These are phyloP conservation scores for Meloe dianella DNA, from an alignment of 2,888 invertebrate genomes.

Conservation along the genomic window DNA sequence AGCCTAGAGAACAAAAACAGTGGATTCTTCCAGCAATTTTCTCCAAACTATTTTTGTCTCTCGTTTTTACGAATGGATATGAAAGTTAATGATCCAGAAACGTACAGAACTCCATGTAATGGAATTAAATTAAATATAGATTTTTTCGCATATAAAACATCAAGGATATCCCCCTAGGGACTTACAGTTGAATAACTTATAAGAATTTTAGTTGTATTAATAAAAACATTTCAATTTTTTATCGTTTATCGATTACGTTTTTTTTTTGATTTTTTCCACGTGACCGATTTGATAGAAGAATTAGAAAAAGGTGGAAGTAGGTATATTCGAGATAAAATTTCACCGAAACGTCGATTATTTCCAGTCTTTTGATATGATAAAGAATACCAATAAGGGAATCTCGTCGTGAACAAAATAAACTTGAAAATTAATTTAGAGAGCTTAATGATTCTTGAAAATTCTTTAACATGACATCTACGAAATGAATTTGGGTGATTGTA, in stretches of 20 bases:
- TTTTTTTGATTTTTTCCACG: background rate
- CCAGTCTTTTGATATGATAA: conserved; percentile 17
- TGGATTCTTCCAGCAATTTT: background rate
- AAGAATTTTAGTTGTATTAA: background rate
- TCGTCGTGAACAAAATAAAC: conserved; percentile 33
- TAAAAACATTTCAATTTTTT: background rate
- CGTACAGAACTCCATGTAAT: background rate
- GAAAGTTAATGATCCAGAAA: background rate
- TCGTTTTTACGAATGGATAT: background rate
- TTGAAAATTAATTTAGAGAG: conserved; percentile 45
- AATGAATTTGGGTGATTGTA: conserved; percentile 36
- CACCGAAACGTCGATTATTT: background rate
- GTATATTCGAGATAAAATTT: background rate
- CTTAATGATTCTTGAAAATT: conserved; percentile 47
- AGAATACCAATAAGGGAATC: conserved; percentile 33
- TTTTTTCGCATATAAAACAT: background rate
- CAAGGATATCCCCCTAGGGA: background rate
- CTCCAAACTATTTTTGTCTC: background rate
- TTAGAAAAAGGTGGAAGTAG: background rate
- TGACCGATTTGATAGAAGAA: background rate
- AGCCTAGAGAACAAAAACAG: background rate
- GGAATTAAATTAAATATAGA: conserved; percentile 5
- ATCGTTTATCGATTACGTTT: background rate
- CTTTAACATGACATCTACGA: conserved; percentile 42
- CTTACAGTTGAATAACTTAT: background rate